Evolutionary conservation across 2,113 vertebrate genomes (phyloP).

Genomic region (Osmerus eperlanus): DNA sequence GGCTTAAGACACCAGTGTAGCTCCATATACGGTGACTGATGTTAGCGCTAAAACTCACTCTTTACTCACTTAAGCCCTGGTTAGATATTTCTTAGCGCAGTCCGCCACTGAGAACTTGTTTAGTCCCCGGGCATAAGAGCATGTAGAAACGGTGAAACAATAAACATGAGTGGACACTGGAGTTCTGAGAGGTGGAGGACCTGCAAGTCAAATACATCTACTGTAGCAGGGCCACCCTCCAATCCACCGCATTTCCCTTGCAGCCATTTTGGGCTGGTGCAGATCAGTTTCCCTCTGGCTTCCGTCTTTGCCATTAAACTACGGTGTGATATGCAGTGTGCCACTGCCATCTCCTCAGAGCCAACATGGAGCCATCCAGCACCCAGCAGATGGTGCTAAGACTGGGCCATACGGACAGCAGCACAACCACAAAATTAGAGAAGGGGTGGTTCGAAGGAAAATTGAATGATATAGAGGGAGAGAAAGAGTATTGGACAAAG

Average conservation of each 20-base stretch:
- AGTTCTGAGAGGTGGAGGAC: not conserved
- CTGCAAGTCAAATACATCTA: constrained; percentile 4
- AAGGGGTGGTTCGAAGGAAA: not conserved
- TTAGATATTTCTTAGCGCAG: too few relatives aligned
- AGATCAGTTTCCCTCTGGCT: not conserved
- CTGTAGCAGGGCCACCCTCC: not conserved
- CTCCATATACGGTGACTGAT: not conserved
- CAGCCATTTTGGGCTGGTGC: constrained; percentile 1
- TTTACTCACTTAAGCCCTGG: constrained; percentile 5
- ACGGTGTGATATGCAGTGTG: constrained; percentile 12
- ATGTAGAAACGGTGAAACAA: too few relatives aligned
- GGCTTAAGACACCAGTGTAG: constrained; percentile 26
- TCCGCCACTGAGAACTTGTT: too few relatives aligned
- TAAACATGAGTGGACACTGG: too few relatives aligned
- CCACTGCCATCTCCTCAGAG: constrained; percentile 20
- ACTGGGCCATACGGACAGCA: constrained; percentile 23
- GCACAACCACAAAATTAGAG: not conserved
- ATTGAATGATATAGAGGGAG: not conserved
- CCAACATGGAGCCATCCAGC: constrained; percentile 18
- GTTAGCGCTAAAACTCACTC: constrained; percentile 20
- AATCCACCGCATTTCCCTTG: not conserved
- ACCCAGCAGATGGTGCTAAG: constrained; percentile 40
- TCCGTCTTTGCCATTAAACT: constrained; percentile 21
- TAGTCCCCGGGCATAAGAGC: too few relatives aligned
- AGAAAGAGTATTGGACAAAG: not conserved